Evolutionary conservation across 2,888 invertebrate genomes (phyloP), one percentile per base, ranked within the genome.

Genomic region (Tromatobia lineatoria): DNA sequence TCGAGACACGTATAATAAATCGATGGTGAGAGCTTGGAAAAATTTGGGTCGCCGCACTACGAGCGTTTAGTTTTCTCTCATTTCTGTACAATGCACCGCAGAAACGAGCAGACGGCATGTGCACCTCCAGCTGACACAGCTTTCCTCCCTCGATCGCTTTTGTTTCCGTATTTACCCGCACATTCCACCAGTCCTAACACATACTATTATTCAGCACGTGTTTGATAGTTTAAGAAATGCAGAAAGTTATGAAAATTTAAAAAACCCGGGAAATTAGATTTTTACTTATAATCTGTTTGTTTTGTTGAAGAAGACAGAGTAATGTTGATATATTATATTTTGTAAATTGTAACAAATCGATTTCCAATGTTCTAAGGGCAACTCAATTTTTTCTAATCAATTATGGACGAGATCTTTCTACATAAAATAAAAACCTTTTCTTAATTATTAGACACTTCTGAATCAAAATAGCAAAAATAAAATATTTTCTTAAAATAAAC

Each of bases 1-100:
- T 70, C 78, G 79, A 57, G 59, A 79, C 64, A 79, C 79, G 83
- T 79, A 75, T 74, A 45, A 83, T 75, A 83, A 83, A 79, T 83
- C 83, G 74, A 70, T 29, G 70, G 25, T 47, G 75, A 83, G 70
- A 70, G 70, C 79, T 74, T 34, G 61, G 78, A 75, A 78, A 75
- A 79, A 83, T 79, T 64, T 83, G 83, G 83, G 79, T 83, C 83
- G 79, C 70, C 64, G 80, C 69, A 57, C 59, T 34, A 45, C 61
- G 29, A 38, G 61, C 67, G 67, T 69, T 69, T 74, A 42, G 69
- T 78, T 78, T 82, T 74, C 74, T 70, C 75, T 69, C 50, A 23
- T 57, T 79, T 57, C 47, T 47, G 75, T 59, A 79, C 83, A 83
- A 83, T 79, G 64, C 47, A 57, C 25, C 38, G 75, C 13, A 50